Percentiles rank a stretch among this genome's conserved stretches.
Conservation (phyloP, 2,113 vertebrate species). For the Corydoras sp. region DNA sequence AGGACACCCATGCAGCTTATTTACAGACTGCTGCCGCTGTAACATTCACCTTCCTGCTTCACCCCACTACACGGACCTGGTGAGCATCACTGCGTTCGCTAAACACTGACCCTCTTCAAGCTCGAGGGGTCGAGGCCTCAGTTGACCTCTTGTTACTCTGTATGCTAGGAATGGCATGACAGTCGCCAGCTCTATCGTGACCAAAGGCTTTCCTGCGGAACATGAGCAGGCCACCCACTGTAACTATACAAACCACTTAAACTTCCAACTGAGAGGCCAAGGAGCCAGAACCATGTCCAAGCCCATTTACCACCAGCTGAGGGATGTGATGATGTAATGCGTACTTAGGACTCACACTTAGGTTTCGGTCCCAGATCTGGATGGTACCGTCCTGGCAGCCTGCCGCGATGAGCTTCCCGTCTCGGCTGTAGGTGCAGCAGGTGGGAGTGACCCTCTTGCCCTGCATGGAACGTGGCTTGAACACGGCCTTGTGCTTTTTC, state of each 20-base stretch:
- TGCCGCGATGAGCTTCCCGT: constrained; percentile 87
- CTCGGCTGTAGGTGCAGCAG: constrained; percentile 87
- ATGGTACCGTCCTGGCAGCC: constrained; percentile 94
- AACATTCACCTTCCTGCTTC: constrained; percentile 24
- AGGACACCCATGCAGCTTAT: constrained; percentile 41
- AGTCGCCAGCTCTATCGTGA: constrained; percentile 2
- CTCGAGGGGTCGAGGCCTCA: constrained; percentile 21
- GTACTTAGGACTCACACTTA: constrained; percentile 74
- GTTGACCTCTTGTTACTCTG: constrained; percentile 7
- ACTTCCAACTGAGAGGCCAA: not conserved
- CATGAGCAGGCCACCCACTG: not conserved
- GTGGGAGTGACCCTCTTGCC: constrained; percentile 89
- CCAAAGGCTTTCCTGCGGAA: not conserved
- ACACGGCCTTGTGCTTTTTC: constrained; percentile 86
- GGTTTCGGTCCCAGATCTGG: constrained; percentile 95
- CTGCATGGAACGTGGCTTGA: constrained; percentile 85
- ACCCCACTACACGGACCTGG: constrained; percentile 19
- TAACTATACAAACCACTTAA: not conserved
- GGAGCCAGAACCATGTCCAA: constrained; percentile 1
- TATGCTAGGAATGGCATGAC: constrained; percentile 7
- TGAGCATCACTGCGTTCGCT: constrained; percentile 26
- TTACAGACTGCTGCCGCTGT: constrained; percentile 22
- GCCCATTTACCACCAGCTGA: not conserved
- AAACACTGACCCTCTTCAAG: constrained; percentile 27
- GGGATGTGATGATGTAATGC: not conserved